phyloP scores from a whole-genome alignment of 2,888 invertebrate species.

The Habrosyne pyritoides region DNA sequence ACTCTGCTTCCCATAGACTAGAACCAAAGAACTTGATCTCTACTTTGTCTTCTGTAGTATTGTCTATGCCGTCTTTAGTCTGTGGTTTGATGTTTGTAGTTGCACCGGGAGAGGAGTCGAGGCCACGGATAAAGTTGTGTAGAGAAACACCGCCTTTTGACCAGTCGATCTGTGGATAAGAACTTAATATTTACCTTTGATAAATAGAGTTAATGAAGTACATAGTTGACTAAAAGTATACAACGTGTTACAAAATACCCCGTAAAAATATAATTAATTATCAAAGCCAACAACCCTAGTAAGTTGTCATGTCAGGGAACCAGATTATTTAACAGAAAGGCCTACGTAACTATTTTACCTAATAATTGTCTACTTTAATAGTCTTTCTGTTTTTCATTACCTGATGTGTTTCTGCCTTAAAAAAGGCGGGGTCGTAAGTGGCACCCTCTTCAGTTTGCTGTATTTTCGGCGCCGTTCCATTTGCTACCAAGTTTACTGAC shows the following conservation, averaged over 20 bases:
- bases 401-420: constrained; percentile 92
- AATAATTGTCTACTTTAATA: too few species aligned
- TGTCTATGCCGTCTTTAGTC: constrained; percentile 62
- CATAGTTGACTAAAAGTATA: too few species aligned
- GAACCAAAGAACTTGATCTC: constrained; percentile 90
- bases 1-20: constrained; percentile 85
- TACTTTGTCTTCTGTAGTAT: constrained; percentile 53
- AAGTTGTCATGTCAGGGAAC: too few species aligned
- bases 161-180: constrained; percentile 85
- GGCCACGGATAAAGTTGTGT: constrained; percentile 96
- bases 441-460: constrained; percentile 93
- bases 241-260: too few species aligned
- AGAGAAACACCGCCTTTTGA: constrained; percentile 87
- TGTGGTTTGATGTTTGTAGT: constrained; percentile 82
- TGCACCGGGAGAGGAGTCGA: constrained; percentile 98
- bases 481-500: constrained; percentile 94
- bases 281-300: too few species aligned
- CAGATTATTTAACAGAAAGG: too few species aligned
- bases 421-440: constrained; percentile 95
- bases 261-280: too few species aligned
- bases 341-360: too few species aligned
- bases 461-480: constrained; percentile 91
- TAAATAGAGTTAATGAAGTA: too few species aligned
- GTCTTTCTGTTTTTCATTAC: constrained; percentile 58
- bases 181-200: too few species aligned